Percentiles rank a stretch among this genome's conserved stretches.
Conservation (phyloP, 2,113 vertebrate species). For the Rattus norvegicus region GRCr8 NC_086025.1:57917001-57917500, state of each 20-base stretch:
- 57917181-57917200: not conserved
- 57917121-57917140: not conserved
- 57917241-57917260: constrained; percentile 59
- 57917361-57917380: constrained; percentile 76
- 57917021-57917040: constrained; percentile 27
- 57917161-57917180: not conserved
- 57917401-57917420: constrained; percentile 80
- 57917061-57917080: constrained; percentile 16
- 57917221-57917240: constrained; percentile 44
- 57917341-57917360: constrained; percentile 68
- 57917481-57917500: constrained; percentile 83
- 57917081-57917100: constrained; percentile 23
- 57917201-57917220: constrained; percentile 41
- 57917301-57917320: constrained; percentile 78
- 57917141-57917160: constrained; percentile 2
- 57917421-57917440: constrained; percentile 80
- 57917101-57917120: constrained; percentile 20
- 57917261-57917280: constrained; percentile 44
- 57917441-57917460: constrained; percentile 78
- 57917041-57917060: not conserved
- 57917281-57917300: constrained; percentile 63
- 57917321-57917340: constrained; percentile 77
- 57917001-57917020: constrained; percentile 2
- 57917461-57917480: constrained; percentile 79
- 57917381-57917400: constrained; percentile 77